Conservation (phyloP, 2,797 vertebrate species). For the Heterohyrax brucei region DNA sequence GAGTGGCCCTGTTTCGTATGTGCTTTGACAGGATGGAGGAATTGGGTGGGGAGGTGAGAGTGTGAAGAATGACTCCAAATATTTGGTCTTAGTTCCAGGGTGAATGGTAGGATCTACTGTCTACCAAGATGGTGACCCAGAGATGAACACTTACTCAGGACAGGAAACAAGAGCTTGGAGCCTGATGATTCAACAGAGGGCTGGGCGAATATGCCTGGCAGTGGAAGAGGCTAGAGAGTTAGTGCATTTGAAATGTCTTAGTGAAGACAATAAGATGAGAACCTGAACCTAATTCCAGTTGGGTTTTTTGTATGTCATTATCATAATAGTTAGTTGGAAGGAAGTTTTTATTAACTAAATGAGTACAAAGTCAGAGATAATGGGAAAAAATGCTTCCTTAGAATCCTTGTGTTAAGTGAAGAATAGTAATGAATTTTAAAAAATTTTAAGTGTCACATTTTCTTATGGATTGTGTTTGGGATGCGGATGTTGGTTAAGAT, state of each 20-base stretch:
- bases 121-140: no score
- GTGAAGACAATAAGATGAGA: not conserved
- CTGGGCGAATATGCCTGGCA: not conserved
- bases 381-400: not conserved
- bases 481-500: not conserved
- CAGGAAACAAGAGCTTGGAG: not conserved
- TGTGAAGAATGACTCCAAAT: not conserved
- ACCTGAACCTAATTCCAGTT: not conserved
- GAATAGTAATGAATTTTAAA: not conserved
- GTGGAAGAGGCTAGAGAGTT: not conserved
- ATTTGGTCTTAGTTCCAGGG: not conserved
- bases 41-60: not conserved
- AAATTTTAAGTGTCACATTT: not conserved
- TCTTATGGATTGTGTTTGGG: rapidly evolving
- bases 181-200: not conserved
- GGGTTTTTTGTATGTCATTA: not conserved
- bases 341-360: not conserved
- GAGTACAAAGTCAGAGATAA: not conserved
- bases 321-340: not conserved
- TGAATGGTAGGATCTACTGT: not conserved
- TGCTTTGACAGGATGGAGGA: not conserved
- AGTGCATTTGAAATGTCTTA: not conserved
- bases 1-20: not conserved
- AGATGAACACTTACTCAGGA: not conserved
- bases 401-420: not conserved